Evolutionary conservation across 2,888 invertebrate species (phyloP), one percentile per base, ranked within the genome.

Genomic region (Zele albiditarsus): DNA sequence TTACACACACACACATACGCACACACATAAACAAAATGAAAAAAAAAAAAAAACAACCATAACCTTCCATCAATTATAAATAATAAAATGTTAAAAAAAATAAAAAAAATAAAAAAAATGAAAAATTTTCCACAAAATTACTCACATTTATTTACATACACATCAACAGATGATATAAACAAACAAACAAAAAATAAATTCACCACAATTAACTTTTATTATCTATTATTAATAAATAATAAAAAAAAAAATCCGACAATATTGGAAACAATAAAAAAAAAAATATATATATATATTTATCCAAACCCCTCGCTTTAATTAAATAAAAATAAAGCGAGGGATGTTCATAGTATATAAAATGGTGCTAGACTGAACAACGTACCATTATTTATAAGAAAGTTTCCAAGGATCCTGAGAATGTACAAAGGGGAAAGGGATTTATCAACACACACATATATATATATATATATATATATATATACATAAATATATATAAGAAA

Each of bases 301-400:
- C n/a, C n/a, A n/a, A n/a, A n/a, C 16, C 63, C 63, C 31, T 63
- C 63, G 20, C 63, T 28, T 25, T 20, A 33, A 20, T 1, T 20
- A 38, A 38, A 38, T 38, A 53, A 2, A 20, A 53, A n/a, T n/a
- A n/a, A 46, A 63, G 62, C 80, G 85, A 82, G 85, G 87, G 86
- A 82, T 86, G 84, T 76, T 80, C 5, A 53, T 53, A 20, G 20
- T 6, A 53, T 53, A 83, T 82, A 82, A 85, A 85, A 82, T 87
- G 87, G 84, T 83, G 80, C 82, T 79, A 79, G 78, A 80, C 79
- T 68, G 76, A 73, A 77, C 79, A 80, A 75, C 71, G 82, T 81
- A 84, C 84, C 86, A 87, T 85, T 82, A 87, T 87, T 87, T 88
- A 88, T 88, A 88, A 88, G 87, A 87, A 87, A 86, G 84, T 84